Evolutionary conservation across 2,888 invertebrate species (phyloP).

Genomic region (Hyles lineata): DNA sequence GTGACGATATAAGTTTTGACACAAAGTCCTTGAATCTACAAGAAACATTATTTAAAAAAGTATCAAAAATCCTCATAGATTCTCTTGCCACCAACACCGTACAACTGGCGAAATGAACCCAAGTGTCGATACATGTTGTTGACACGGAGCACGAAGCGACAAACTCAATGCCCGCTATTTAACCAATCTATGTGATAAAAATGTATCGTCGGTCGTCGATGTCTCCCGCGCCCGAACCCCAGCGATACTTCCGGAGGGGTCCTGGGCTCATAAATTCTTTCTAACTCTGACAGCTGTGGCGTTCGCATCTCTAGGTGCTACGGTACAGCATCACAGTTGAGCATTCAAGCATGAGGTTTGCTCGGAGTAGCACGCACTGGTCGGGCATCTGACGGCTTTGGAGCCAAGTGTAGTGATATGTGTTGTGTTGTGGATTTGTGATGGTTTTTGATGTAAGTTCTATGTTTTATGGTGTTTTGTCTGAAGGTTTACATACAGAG

Average conservation of each 20-base stretch:
- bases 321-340: constrained; percentile 60
- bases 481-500: background rate
- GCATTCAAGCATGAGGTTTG: constrained; percentile 66
- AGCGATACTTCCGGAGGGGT: constrained; percentile 69
- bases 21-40: too few relatives aligned
- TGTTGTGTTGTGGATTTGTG: constrained; percentile 50
- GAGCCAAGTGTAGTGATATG: constrained; percentile 29
- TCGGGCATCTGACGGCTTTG: constrained; percentile 9
- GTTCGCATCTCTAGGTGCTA: constrained; percentile 68
- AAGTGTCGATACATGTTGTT: constrained; percentile 7
- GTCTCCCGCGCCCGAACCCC: constrained; percentile 49
- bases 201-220: background rate
- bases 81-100: too few relatives aligned
- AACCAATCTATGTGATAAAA: constrained; percentile 17
- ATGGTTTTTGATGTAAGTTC: constrained; percentile 50
- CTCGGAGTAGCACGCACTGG: constrained; percentile 58
- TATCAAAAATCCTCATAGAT: too few relatives aligned
- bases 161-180: constrained; percentile 24
- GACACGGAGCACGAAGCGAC: constrained; percentile 31
- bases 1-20: too few relatives aligned
- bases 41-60: too few relatives aligned
- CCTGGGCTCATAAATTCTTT: constrained; percentile 81
- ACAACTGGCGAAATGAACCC: background rate
- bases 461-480: background rate
- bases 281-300: constrained; percentile 74